phyloP scores from a whole-genome alignment of 1,140 invertebrate genomes.

The Lithobius niger region DNA sequence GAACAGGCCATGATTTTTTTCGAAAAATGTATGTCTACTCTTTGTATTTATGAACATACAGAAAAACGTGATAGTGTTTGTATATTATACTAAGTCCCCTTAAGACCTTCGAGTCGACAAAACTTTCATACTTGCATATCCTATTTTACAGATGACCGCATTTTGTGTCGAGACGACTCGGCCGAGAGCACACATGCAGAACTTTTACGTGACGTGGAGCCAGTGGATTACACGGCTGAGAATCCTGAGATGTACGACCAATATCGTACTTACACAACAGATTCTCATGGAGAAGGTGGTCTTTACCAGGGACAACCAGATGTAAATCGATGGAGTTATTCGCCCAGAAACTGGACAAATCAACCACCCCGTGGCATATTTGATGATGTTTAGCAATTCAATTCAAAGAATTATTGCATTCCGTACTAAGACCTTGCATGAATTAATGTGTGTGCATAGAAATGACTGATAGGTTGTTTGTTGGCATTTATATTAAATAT shows the following conservation, averaged over 20 bases:
- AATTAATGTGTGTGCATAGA: too few relatives aligned
- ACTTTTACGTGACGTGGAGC: conserved; percentile 45
- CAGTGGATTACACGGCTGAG: conserved; percentile 40
- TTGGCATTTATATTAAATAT: too few relatives aligned
- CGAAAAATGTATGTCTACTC: too few relatives aligned
- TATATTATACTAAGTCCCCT: too few relatives aligned
- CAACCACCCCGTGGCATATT: conserved; percentile 63
- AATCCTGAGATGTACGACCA: conserved; percentile 13
- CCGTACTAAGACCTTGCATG: too few relatives aligned
- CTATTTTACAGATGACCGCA: conserved; percentile 29
- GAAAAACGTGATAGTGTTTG: too few relatives aligned
- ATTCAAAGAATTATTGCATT: too few relatives aligned
- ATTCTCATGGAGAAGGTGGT: conserved; percentile 1
- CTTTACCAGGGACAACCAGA: background rate
- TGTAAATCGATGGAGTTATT: conserved; percentile 11
- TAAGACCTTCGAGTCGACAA: too few relatives aligned
- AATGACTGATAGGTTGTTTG: too few relatives aligned
- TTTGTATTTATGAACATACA: too few relatives aligned
- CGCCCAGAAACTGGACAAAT: conserved; percentile 14
- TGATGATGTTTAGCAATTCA: conserved; percentile 76
- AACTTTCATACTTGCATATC: too few relatives aligned
- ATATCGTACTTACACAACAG: conserved; percentile 11
- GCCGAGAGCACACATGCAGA: conserved; percentile 46
- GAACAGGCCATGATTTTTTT: too few relatives aligned
- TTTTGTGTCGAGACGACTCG: conserved; percentile 36